phyloP scores from a whole-genome alignment of 2,888 invertebrate genomes.

The Eupeodes luniger region DNA sequence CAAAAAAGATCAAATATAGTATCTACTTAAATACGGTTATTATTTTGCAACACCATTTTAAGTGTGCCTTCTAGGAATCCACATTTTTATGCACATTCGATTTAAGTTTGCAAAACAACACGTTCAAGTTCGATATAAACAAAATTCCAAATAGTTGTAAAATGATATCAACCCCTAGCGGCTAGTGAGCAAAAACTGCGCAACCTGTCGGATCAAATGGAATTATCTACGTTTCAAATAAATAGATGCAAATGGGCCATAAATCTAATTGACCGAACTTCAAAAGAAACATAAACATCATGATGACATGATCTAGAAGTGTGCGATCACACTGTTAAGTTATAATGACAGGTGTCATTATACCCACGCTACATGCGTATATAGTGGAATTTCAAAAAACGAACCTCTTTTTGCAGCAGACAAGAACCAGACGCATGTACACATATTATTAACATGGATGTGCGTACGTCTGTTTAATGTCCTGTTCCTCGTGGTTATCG shows the following conservation, averaged over 20 bases:
- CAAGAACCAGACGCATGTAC: not conserved
- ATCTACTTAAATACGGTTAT: not conserved
- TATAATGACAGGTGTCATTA: constrained; percentile 4
- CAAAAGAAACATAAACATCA: not conserved
- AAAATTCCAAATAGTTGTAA: constrained; percentile 42
- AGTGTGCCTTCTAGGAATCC: constrained; percentile 28
- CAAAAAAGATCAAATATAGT: not conserved
- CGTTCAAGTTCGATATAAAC: constrained; percentile 52
- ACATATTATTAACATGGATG: not conserved
- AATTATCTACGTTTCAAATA: constrained; percentile 53
- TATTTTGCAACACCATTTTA: not conserved
- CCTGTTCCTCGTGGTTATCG: constrained; percentile 2
- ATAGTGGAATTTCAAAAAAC: constrained; percentile 50
- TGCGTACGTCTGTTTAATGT: constrained; percentile 10
- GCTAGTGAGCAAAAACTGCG: constrained; percentile 8
- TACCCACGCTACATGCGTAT: not conserved
- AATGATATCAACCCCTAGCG: constrained; percentile 62
- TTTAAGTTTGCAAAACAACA: constrained; percentile 28
- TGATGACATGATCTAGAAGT: not conserved
- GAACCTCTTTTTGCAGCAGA: constrained; percentile 39
- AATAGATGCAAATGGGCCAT: not conserved
- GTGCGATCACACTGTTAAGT: not conserved
- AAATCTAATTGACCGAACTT: not conserved
- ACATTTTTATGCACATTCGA: constrained; percentile 12
- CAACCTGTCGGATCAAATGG: not conserved